Evolutionary conservation across 1,140 invertebrate species (phyloP).

Genomic region (Diabrotica undecimpunctata): DNA sequence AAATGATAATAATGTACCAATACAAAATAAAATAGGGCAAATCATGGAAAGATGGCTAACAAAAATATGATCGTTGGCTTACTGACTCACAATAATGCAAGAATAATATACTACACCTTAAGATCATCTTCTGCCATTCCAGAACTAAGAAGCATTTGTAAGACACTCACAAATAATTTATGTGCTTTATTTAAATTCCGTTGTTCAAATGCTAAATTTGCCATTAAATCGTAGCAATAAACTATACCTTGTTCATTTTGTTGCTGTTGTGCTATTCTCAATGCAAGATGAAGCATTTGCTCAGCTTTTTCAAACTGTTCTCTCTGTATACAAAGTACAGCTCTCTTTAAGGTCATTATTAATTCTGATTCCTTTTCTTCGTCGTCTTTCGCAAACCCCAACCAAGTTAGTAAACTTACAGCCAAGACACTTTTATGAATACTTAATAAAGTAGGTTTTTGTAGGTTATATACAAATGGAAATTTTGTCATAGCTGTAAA

Average conservation of each 20-base stretch:
- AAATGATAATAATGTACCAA: too few species aligned
- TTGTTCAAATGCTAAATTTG: constrained; percentile 78
- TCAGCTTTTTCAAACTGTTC: constrained; percentile 78
- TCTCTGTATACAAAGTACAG: constrained; percentile 67
- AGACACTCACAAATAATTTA: constrained; percentile 74
- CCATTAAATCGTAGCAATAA: constrained; percentile 87
- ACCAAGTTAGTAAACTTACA: constrained; percentile 45
- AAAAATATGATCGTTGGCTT: too few species aligned
- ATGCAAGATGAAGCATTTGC: constrained; percentile 75
- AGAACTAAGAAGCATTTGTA: constrained; percentile 67
- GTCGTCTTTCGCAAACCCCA: constrained; percentile 49
- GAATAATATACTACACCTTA: constrained; percentile 50
- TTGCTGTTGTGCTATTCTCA: constrained; percentile 77
- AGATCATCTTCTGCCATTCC: constrained; percentile 71
- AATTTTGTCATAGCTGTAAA: too few species aligned
- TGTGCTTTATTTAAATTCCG: constrained; percentile 79
- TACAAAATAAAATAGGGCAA: too few species aligned
- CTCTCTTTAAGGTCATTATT: constrained; percentile 69
- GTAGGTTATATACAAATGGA: too few species aligned
- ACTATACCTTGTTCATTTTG: constrained; percentile 71
- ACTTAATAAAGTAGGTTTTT: too few species aligned
- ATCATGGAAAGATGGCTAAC: too few species aligned
- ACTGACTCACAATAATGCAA: constrained; percentile 33
- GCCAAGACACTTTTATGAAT: constrained; percentile 16
- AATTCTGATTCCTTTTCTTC: constrained; percentile 64